Base-by-base conservation (phyloP, 2,113 vertebrate species). In the Octodon degus region DNA sequence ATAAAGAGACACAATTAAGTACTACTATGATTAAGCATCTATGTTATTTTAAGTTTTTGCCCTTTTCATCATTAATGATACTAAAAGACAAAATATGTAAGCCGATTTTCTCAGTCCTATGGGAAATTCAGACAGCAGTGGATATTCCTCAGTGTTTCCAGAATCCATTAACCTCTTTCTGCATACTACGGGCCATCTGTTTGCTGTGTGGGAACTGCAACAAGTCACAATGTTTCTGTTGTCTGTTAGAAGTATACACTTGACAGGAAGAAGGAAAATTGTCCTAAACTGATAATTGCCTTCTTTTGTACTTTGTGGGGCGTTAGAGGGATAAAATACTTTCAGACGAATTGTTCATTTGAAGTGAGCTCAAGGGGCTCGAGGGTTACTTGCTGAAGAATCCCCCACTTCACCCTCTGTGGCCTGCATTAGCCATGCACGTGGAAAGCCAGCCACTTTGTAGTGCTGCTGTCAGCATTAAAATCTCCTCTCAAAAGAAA, bases 41-140 rank as follows among this genome's bases (percentile, higher is more conserved):
- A 85, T 43, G 65, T 91, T 95, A 87, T 82, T 97, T 91, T 53
- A 77, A 85, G 55, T 63, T 88, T 95, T 85, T 96, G 10, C 89
- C 43, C 34, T 88, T 68, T 50, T 91, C 72, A 12, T 74, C 30
- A 63, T 92, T 93, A 95, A 10, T 87, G 17, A 58, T 63, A 81
- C 85, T 87, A 95, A 88, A 32, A n/a, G 58, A 2, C 86, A 87
- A 96, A 89, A 68, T 63, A 62, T 92, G 24, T 55, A 82, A 82
- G n/a, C 91, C 86, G 37, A 92, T 55, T 94, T 86, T 92, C 91
- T 55, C 65, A 79, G 85, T 81, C 86, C 91, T 67, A 0, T 40
- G n/a, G 40, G 20, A 84, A 92, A 92, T 90, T 95, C 67, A 53
- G 53, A 94, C 67, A 96, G 65, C 55, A 94, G 55, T 91, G 83